Percentiles rank a stretch among this genome's conserved stretches.
Evolutionary conservation across 1,140 invertebrate species (phyloP).

Genomic region (Acromyrmex charruanus): DNA sequence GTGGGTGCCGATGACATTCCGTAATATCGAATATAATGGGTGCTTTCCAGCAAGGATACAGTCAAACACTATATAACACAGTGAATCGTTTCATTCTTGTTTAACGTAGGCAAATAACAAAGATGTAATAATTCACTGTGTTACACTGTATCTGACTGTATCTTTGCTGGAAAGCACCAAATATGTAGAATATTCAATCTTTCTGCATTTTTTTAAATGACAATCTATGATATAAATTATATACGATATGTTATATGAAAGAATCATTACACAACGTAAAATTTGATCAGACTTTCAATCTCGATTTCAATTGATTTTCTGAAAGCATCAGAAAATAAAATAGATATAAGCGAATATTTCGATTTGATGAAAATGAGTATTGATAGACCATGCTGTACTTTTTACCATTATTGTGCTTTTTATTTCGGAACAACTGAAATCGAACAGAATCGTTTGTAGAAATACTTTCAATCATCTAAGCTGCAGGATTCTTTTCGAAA

Average conservation of each 20-base stretch:
- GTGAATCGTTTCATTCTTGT: too few species aligned
- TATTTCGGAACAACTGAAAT: not conserved
- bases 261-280: not conserved
- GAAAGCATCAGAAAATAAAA: conserved; percentile 7
- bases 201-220: not conserved
- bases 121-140: too few species aligned
- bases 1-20: not conserved
- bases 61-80: too few species aligned
- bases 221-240: not conserved
- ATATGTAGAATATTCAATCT: conserved; percentile 13
- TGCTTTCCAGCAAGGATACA: too few species aligned
- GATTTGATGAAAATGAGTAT: conserved; percentile 15
- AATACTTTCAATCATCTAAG: not conserved
- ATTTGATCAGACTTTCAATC: not conserved
- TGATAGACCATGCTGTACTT: not conserved
- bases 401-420: not conserved
- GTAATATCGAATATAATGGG: not conserved
- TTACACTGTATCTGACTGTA: too few species aligned
- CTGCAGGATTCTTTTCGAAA: not conserved
- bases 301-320: not conserved
- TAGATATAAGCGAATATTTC: not conserved
- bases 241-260: not conserved
- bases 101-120: too few species aligned
- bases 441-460: not conserved
- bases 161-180: too few species aligned